Percentiles rank a stretch among this genome's conserved stretches.
These are phyloP conservation scores for Mastomys coucha DNA, from an alignment of 2,113 vertebrate species.

Conservation along the genomic window DNA sequence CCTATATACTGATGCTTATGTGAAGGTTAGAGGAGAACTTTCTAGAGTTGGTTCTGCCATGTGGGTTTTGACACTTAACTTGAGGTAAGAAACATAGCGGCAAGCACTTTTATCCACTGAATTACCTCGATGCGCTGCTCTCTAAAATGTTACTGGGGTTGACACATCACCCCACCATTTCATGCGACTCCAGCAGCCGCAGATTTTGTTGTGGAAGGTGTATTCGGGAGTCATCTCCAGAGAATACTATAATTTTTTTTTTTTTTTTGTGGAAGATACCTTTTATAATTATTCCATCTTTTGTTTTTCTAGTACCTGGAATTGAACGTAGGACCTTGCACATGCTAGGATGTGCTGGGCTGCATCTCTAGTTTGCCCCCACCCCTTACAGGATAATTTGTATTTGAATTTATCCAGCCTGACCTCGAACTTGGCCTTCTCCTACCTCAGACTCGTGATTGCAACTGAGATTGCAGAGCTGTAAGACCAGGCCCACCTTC, in stretches of 20 bases:
- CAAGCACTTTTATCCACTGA: not conserved
- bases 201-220: not conserved
- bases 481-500: not conserved
- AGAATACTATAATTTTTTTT: not conserved
- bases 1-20: not conserved
- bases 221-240: not conserved
- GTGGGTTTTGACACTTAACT: not conserved
- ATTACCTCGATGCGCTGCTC: not conserved
- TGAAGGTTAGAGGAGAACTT: not conserved
- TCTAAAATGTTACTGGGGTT: not conserved
- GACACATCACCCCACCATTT: not conserved
- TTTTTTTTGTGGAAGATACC: not conserved
- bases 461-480: not conserved
- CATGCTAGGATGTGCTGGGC: too few species aligned
- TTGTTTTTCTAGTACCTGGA: not conserved
- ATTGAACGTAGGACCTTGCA: not conserved
- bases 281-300: slow-evolving; percentile 22
- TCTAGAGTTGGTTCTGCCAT: not conserved
- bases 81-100: not conserved
- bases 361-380: not conserved
- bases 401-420: not conserved
- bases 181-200: not conserved
- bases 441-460: not conserved
- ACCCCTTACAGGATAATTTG: not conserved
- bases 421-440: not conserved